A percentile compares a stretch with the other conserved stretches of the same genome.
phyloP scores from a whole-genome alignment of 2,797 vertebrate genomes.

The Pelobates cultripes region DNA sequence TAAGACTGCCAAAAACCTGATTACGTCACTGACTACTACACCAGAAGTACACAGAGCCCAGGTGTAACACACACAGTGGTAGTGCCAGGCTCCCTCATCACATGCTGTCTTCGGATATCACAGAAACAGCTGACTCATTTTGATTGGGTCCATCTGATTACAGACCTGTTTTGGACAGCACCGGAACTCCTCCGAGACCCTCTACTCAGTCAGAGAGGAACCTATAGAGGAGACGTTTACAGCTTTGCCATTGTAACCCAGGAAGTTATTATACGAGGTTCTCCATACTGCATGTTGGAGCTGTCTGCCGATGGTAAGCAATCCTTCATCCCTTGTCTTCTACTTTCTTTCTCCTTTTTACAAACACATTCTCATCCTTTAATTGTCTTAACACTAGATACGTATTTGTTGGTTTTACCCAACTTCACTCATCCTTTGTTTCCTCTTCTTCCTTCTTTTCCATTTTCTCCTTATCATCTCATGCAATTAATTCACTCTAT shows the following conservation, averaged over 20 bases:
- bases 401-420: too few relatives aligned
- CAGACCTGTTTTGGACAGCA: slow-evolving; percentile 89
- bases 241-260: slow-evolving; percentile 87
- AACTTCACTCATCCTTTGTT: too few relatives aligned
- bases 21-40: too few relatives aligned
- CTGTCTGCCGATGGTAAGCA: slow-evolving; percentile 81
- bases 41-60: too few relatives aligned
- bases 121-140: background rate
- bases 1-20: too few relatives aligned
- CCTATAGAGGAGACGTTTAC: slow-evolving; percentile 80
- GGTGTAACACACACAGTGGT: too few relatives aligned
- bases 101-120: too few relatives aligned
- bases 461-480: background rate
- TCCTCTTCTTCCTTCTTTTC: background rate
- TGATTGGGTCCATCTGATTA: slow-evolving; percentile 2
- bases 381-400: background rate
- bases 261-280: slow-evolving; percentile 84
- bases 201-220: slow-evolving; percentile 69
- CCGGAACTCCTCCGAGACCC: slow-evolving; percentile 84
- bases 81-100: too few relatives aligned
- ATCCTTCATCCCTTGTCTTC: background rate
- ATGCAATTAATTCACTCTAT: background rate
- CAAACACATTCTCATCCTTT: background rate
- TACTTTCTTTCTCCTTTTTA: background rate
- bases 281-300: slow-evolving; percentile 89